Base-by-base conservation (phyloP, 2,113 vertebrate species). In the Agapornis roseicollis region DNA sequence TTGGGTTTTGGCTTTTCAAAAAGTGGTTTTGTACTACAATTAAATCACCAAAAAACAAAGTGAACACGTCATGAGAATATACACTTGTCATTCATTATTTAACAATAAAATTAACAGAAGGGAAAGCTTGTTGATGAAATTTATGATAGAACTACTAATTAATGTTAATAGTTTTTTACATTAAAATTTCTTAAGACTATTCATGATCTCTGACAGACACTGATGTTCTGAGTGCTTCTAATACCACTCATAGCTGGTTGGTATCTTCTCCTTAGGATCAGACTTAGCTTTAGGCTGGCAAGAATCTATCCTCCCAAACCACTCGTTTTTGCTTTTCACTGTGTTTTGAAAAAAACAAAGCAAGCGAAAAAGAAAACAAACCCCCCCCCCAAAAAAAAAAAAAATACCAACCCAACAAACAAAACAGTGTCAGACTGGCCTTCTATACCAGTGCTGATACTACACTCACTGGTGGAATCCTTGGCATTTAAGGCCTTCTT, bases 381-480 rank as follows among this genome's bases (percentile, higher is more conserved):
- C n/a, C n/a, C n/a, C n/a, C n/a, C n/a, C n/a, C n/a, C n/a, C n/a
- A 4, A 22, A 47, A 22, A 14, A 42, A 42, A 44, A 19, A 46
- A 46, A 46, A 46, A n/a, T n/a, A n/a, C n/a, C n/a, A n/a, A n/a
- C n/a, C n/a, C n/a, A n/a, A n/a, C n/a, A n/a, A n/a, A n/a, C n/a
- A 49, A 49, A 49, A 23, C 7, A 33, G 42, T 18, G 11, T 3
- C 22, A 58, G 27, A 11, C 17, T 29, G 39, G 37, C 46, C 25
- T 28, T 29, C 53, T 39, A 8, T 0, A 0, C 37, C 69, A 46
- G 17, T 7, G 7, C 1, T 17, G 27, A 22, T 16, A 44, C 10
- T 18, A 33, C 10, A 15, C 10, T 13, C 28, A 3, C 22, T 53
- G 20, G 6, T 22, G 76, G 80, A 44, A 68, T 53, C 24, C 28